phyloP scores from a whole-genome alignment of 2,888 invertebrate species.

The Drosophila imparisetae region DNA sequence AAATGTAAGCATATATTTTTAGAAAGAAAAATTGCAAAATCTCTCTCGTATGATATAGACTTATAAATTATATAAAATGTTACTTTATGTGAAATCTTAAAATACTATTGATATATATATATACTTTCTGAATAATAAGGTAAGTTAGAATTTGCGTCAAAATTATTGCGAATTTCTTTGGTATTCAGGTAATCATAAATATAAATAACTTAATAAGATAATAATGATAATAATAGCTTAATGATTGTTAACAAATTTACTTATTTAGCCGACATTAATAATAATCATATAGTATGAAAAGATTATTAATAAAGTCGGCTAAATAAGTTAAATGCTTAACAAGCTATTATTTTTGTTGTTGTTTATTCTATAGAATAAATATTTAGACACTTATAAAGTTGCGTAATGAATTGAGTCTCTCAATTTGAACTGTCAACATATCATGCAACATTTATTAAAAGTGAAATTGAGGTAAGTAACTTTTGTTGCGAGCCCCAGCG shows the following conservation, averaged over 20 bases:
- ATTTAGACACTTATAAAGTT: background rate
- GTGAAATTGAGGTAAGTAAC: conserved; percentile 4
- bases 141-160: background rate
- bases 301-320: background rate
- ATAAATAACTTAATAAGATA: too few relatives aligned
- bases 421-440: background rate
- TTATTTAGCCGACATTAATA: too few relatives aligned
- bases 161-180: background rate
- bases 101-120: too few relatives aligned
- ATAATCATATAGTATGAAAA: background rate
- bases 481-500: background rate
- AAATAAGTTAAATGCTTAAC: background rate
- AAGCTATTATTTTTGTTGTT: background rate
- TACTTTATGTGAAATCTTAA: too few relatives aligned
- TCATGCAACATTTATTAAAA: background rate
- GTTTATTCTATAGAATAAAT: background rate
- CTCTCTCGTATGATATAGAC: background rate
- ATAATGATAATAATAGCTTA: too few relatives aligned
- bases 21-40: background rate
- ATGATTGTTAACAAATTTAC: too few relatives aligned
- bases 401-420: background rate
- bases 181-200: too few relatives aligned
- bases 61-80: too few relatives aligned
- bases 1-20: background rate
- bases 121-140: background rate